Conservation (phyloP, 2,113 vertebrate species). For the Cranoglanis bouderius region DNA sequence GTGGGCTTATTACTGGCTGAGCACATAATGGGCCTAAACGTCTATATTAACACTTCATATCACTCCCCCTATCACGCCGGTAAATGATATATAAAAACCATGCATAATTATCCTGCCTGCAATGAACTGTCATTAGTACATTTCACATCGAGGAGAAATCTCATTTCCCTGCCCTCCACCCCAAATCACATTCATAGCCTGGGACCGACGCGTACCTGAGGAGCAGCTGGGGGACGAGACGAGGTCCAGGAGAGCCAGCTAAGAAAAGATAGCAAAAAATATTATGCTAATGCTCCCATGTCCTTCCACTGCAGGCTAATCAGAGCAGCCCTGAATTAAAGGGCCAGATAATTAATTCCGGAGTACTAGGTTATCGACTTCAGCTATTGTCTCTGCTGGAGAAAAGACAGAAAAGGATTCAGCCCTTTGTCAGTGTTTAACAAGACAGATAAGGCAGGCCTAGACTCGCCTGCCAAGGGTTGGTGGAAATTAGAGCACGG, state of each 20-base stretch:
- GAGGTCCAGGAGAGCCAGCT: constrained; percentile 73
- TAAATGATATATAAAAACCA: constrained; percentile 75
- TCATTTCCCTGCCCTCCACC: constrained; percentile 76
- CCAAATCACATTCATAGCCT: constrained; percentile 85
- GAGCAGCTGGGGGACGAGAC: constrained; percentile 54
- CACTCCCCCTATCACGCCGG: constrained; percentile 73
- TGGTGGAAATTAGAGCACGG: constrained; percentile 58
- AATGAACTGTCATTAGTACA: constrained; percentile 77
- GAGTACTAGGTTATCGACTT: constrained; percentile 75
- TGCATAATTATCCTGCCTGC: constrained; percentile 77
- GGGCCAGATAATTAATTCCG: constrained; percentile 80
- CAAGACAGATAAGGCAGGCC: constrained; percentile 67
- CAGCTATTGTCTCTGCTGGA: constrained; percentile 74
- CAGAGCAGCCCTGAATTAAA: constrained; percentile 77
- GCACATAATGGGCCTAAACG: constrained; percentile 78
- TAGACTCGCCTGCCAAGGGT: constrained; percentile 49
- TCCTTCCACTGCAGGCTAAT: constrained; percentile 78
- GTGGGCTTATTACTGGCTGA: constrained; percentile 69
- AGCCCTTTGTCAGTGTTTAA: constrained; percentile 75
- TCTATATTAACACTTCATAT: constrained; percentile 80
- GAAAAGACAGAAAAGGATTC: constrained; percentile 63
- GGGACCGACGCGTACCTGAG: constrained; percentile 74
- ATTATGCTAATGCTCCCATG: constrained; percentile 79
- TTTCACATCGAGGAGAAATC: constrained; percentile 75
- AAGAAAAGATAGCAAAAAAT: constrained; percentile 76